Conservation (phyloP, 2,113 vertebrate species). For the Hirundichthys speculiger region DNA sequence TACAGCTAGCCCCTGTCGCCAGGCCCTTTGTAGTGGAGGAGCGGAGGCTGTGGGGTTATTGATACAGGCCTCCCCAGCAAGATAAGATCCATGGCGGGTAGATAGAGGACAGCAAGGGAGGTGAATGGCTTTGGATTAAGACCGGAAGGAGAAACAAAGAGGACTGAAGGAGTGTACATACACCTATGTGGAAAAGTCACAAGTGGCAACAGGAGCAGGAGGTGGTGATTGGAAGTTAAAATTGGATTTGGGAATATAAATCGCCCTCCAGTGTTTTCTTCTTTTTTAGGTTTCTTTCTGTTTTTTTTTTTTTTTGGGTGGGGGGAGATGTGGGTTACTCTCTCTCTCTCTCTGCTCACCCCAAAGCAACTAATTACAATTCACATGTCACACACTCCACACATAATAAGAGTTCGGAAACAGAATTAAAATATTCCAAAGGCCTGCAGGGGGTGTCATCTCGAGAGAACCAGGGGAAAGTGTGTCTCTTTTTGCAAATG, state of each 20-base stretch:
- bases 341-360: constrained; percentile 67
- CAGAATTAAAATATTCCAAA: constrained; percentile 79
- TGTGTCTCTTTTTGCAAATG: constrained; percentile 56
- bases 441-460: constrained; percentile 77
- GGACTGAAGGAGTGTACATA: constrained; percentile 15
- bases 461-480: constrained; percentile 65
- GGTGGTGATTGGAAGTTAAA: constrained; percentile 57
- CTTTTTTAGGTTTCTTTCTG: constrained; percentile 16
- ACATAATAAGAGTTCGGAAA: constrained; percentile 78
- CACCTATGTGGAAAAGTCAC: constrained; percentile 43
- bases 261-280: constrained; percentile 59
- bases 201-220: constrained; percentile 39
- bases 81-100: constrained; percentile 48
- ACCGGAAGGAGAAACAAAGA: constrained; percentile 47
- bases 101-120: constrained; percentile 23
- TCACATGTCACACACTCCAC: constrained; percentile 77
- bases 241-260: constrained; percentile 59
- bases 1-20: constrained; percentile 84
- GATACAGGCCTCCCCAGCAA: constrained; percentile 70
- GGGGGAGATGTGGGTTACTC: constrained; percentile 10
- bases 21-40: constrained; percentile 58
- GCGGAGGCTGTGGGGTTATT: constrained; percentile 86
- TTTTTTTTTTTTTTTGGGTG: constrained; percentile 11
- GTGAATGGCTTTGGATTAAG: constrained; percentile 29
- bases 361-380: constrained; percentile 82